These are phyloP conservation scores for Agonopterix heracliana DNA, from an alignment of 2,888 invertebrate genomes.

Conservation along the genomic window DNA sequence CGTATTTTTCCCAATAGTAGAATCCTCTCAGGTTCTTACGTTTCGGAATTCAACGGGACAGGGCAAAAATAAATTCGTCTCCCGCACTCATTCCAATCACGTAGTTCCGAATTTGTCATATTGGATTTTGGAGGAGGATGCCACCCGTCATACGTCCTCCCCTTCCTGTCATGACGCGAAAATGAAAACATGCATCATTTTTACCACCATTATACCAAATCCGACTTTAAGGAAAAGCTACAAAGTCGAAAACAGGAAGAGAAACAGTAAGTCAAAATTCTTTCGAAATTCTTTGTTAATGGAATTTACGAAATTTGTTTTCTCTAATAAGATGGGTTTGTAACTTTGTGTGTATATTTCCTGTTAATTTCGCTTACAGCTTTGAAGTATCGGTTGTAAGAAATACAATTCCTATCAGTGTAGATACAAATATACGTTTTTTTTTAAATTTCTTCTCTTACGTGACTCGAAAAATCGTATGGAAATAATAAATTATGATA, in stretches of 20 bases:
- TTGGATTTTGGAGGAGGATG: slow-evolving; percentile 69
- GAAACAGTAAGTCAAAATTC: slow-evolving; percentile 18
- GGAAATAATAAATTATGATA: no score
- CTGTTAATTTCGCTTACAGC: no score
- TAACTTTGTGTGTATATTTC: neutral
- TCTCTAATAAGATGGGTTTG: slow-evolving; percentile 1
- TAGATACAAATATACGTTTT: no score
- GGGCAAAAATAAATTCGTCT: slow-evolving; percentile 56
- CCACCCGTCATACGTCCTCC: slow-evolving; percentile 62
- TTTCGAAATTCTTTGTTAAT: slow-evolving; percentile 4
- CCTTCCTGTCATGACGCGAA: slow-evolving; percentile 60
- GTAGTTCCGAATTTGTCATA: slow-evolving; percentile 75
- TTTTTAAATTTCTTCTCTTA: no score
- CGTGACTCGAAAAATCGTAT: no score
- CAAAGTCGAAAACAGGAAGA: slow-evolving; percentile 23
- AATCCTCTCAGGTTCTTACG: neutral
- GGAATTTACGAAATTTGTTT: slow-evolving; percentile 5
- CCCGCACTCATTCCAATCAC: slow-evolving; percentile 69
- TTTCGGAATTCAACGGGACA: slow-evolving; percentile 26
- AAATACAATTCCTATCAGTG: no score
- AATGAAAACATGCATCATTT: slow-evolving; percentile 70
- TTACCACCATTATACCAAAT: slow-evolving; percentile 22
- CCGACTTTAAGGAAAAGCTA: slow-evolving; percentile 25
- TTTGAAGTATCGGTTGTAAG: no score
- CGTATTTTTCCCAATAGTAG: no score